Base-by-base conservation (phyloP, 2,113 vertebrate species). In the Scytalopus superciliaris region DNA sequence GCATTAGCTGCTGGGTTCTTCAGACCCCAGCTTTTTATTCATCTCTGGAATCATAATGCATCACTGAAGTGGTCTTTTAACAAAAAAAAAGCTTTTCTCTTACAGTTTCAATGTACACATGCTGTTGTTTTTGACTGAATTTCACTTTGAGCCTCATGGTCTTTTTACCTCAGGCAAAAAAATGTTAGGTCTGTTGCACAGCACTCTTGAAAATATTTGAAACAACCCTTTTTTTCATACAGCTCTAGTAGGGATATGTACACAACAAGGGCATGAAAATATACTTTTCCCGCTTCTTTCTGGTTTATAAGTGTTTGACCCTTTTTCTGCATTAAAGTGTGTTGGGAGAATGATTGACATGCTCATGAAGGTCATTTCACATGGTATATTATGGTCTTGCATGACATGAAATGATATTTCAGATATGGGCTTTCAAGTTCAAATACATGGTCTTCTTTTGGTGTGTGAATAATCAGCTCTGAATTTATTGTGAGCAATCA, bases 401-500 rank as follows among this genome's bases (percentile, higher is more conserved):
- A 60, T 90, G 84, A 89, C 80, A 76, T 60, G 47, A 95, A 95
- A 84, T 82, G 57, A n/a, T 80, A 74, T 86, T 94, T 84, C 59
- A 94, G 42, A 81, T 62, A 62, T 8, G 62, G 68, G 72, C 42
- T 82, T 94, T 94, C 84, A 56, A 62, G 56, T 87, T 90, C 62
- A 86, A 83, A 62, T 60, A 18, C 4, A 5, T n/a, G 37, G 28
- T 86, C 75, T 91, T 93, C 87, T 94, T 93, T 96, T 75, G 62
- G 62, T 92, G 90, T 75, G 55, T 96, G 93, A 93, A 95, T 96
- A 95, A 96, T 87, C 92, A 96, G 55, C 57, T 93, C 79, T 96
- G 56, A 83, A 92, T 94, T 97, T 95, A 83, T 60, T 94, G 52
- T 93, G 84, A 89, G 86, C 35, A 78, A 87, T 93, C 68, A 78